A percentile compares a stretch with the other conserved stretches of the same genome.
Conservation (phyloP, 2,888 invertebrate species). For the Orthosia incerta region DNA sequence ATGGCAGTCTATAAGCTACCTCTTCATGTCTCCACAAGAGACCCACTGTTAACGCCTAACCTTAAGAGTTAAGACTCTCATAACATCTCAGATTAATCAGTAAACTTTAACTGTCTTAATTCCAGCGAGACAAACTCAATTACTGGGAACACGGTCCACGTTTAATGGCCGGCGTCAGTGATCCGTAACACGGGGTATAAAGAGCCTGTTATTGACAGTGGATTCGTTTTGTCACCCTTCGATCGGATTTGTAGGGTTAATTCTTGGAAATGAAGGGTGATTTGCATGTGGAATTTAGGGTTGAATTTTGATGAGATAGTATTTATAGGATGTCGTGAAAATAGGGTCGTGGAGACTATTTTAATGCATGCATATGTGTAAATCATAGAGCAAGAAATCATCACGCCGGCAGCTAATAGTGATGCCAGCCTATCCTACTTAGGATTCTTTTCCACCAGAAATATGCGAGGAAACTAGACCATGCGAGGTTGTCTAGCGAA, state of each 20-base stretch:
- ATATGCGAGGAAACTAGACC: no score
- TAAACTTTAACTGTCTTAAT: constrained; percentile 56
- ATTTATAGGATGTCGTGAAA: no score
- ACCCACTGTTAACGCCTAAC: constrained; percentile 18
- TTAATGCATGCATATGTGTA: no score
- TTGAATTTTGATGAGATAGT: no score
- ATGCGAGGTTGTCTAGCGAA: no score
- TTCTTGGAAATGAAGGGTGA: constrained; percentile 25
- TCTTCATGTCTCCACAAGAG: not conserved
- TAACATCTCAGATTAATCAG: constrained; percentile 54
- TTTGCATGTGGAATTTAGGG: constrained; percentile 34
- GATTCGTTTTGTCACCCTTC: constrained; percentile 34
- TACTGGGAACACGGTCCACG: constrained; percentile 38
- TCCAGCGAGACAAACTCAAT: constrained; percentile 55
- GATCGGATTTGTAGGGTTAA: constrained; percentile 27
- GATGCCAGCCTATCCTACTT: no score
- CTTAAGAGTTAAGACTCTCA: constrained; percentile 18
- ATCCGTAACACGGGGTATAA: constrained; percentile 43
- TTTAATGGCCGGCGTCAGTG: constrained; percentile 45
- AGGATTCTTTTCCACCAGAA: no score
- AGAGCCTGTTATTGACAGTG: constrained; percentile 48
- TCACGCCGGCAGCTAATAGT: no score
- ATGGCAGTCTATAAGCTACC: no score
- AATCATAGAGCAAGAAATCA: no score
- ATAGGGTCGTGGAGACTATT: no score